Conservation (phyloP, 2,888 invertebrate species). For the Augochlorella aurata region DNA sequence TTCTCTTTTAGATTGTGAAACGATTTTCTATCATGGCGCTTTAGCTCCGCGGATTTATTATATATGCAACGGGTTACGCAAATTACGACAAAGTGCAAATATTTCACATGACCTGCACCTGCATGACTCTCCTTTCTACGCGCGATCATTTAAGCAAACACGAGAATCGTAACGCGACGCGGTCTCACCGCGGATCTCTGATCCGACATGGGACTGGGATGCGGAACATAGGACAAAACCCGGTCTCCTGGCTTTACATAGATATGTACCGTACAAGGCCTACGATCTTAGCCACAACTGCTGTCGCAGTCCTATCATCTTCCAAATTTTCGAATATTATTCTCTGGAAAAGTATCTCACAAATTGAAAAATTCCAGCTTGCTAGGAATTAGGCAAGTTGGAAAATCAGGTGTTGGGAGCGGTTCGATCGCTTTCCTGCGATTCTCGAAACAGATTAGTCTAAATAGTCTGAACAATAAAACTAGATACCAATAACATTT, state of each 20-base stretch:
- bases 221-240: not conserved
- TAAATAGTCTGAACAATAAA: too few relatives aligned
- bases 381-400: too few relatives aligned
- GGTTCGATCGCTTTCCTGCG: too few relatives aligned
- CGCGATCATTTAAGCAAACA: conserved; percentile 68
- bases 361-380: too few relatives aligned
- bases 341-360: too few relatives aligned
- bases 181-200: conserved; percentile 24
- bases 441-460: too few relatives aligned
- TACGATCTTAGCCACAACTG: too few relatives aligned
- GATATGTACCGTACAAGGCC: too few relatives aligned
- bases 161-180: conserved; percentile 60
- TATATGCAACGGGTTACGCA: conserved; percentile 79
- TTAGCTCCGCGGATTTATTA: conserved; percentile 74
- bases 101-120: conserved; percentile 80
- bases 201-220: not conserved
- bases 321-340: too few relatives aligned
- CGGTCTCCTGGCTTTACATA: too few relatives aligned
- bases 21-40: conserved; percentile 73
- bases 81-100: conserved; percentile 80
- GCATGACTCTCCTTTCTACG: conserved; percentile 68
- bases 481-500: not conserved
- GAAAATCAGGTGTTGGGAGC: too few relatives aligned
- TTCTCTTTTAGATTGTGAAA: conserved; percentile 79
- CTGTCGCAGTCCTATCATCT: too few relatives aligned